A percentile compares a stretch with the other conserved stretches of the same genome.
These are phyloP conservation scores for Pimephales promelas DNA, from an alignment of 2,113 vertebrate genomes.

Conservation along the genomic window DNA sequence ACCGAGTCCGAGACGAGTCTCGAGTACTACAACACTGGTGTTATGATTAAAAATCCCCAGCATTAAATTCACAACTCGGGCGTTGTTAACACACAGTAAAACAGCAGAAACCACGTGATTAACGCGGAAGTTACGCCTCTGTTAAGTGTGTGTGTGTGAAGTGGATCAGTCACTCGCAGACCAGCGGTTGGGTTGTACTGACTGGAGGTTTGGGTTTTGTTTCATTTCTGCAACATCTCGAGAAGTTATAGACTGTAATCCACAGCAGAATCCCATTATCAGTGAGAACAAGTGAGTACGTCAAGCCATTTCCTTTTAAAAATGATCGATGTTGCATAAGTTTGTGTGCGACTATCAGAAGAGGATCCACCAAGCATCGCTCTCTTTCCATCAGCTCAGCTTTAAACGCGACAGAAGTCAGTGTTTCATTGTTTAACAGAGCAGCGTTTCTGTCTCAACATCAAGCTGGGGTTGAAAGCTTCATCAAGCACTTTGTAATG, in stretches of 20 bases:
- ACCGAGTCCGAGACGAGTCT: no score
- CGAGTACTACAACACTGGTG: no score
- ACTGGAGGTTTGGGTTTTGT: not conserved
- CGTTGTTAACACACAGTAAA: not conserved
- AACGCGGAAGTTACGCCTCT: not conserved
- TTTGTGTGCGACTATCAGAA: not conserved
- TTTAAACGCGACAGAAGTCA: not conserved
- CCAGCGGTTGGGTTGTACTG: not conserved
- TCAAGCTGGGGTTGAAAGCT: not conserved
- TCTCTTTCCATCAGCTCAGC: not conserved
- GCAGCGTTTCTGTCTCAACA: not conserved
- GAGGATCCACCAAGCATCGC: not conserved
- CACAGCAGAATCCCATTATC: not conserved
- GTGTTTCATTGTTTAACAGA: not conserved
- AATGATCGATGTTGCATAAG: not conserved
- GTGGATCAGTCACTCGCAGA: not conserved
- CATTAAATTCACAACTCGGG: not conserved
- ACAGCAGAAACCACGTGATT: slow-evolving; percentile 26
- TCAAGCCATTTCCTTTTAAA: not conserved
- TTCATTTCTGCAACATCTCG: not conserved
- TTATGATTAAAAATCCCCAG: not conserved
- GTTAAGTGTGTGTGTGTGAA: not conserved
- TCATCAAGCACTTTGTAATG: not conserved
- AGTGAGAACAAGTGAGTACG: not conserved
- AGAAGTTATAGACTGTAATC: not conserved